Evolutionary conservation across 1,140 invertebrate species (phyloP).

Genomic region (Amphibalanus amphitrite): DNA sequence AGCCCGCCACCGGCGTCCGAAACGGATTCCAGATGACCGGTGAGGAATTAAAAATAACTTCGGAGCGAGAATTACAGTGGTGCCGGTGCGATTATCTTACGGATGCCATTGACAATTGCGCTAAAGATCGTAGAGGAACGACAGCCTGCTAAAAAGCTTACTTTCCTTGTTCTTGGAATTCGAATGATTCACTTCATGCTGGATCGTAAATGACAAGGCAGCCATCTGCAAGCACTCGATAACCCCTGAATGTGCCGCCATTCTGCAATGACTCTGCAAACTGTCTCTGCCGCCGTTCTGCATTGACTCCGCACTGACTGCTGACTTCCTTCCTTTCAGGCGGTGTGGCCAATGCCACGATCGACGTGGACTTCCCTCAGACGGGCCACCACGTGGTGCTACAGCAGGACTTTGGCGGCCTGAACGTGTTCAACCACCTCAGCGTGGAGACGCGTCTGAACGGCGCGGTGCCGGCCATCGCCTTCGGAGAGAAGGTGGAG

Average conservation of each 20-base stretch:
- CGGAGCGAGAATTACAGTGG: conserved; percentile 7
- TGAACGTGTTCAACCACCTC: conserved; percentile 81
- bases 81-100: no score
- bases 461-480: conserved; percentile 53
- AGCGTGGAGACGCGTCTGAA: conserved; percentile 54
- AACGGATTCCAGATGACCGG: conserved; percentile 76
- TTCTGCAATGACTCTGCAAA: no score
- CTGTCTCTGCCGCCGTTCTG: no score
- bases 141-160: no score
- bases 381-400: conserved; percentile 51
- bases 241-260: no score
- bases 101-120: no score
- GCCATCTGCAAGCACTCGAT: no score
- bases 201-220: no score
- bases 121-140: no score
- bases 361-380: conserved; percentile 49
- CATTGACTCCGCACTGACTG: no score
- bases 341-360: conserved; percentile 62
- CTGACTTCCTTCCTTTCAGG: conserved; percentile 34
- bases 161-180: no score
- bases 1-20: conserved; percentile 43
- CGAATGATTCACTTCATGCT: no score
- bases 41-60: conserved; percentile 24
- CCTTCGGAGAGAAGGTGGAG: conserved; percentile 41
- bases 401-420: conserved; percentile 53